Evolutionary conservation across 2,888 invertebrate genomes (phyloP).

Genomic region (Escarpia spicata): DNA sequence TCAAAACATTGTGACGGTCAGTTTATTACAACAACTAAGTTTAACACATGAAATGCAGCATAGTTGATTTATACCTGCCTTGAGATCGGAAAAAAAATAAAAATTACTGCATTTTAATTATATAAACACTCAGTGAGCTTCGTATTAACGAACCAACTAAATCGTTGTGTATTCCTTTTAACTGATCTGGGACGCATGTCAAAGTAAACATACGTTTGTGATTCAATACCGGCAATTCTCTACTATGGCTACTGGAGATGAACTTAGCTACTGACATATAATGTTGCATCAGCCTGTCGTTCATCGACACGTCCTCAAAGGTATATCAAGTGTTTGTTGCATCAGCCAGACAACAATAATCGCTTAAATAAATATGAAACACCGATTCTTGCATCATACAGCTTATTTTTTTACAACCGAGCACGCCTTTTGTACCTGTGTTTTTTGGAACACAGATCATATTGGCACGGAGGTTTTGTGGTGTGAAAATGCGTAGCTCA

Average conservation of each 20-base stretch:
- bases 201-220: background rate
- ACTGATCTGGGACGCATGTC: no score
- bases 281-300: background rate
- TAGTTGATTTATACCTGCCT: no score
- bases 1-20: no score
- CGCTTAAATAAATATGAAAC: no score
- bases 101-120: no score
- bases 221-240: background rate
- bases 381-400: background rate
- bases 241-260: background rate
- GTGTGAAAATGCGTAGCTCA: background rate
- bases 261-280: background rate
- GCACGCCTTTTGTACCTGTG: background rate
- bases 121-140: no score
- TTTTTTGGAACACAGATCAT: background rate
- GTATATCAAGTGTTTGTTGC: background rate
- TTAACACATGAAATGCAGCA: no score
- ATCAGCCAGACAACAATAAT: background rate
- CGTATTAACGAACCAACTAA: no score
- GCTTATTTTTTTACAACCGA: background rate
- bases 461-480: background rate
- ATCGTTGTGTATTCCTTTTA: no score
- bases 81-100: no score
- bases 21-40: no score
- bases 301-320: background rate